A percentile compares a stretch with the other conserved stretches of the same genome.
Evolutionary conservation across 2,888 invertebrate species (phyloP).

Genomic region (Aleiodes testaceus): DNA sequence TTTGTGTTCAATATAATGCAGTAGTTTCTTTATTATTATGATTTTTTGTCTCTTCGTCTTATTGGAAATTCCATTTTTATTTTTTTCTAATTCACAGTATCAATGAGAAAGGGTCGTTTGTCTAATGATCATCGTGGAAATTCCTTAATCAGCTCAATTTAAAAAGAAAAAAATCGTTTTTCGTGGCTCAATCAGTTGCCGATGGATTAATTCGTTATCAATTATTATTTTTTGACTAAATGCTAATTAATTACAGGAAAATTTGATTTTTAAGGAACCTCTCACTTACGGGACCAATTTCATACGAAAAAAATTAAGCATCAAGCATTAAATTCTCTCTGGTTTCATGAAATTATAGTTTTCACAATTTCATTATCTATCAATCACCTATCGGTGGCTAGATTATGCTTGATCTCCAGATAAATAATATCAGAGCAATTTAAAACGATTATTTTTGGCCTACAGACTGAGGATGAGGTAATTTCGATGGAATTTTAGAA

Average conservation of each 20-base stretch:
- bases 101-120: slow-evolving; percentile 10
- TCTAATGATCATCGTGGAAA: slow-evolving; percentile 25
- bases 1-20: slow-evolving; percentile 20
- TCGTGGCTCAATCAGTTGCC: slow-evolving; percentile 31
- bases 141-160: slow-evolving; percentile 26
- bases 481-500: slow-evolving; percentile 17
- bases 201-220: slow-evolving; percentile 4
- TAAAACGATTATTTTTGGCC: slow-evolving; percentile 33
- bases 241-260: background rate
- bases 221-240: background rate
- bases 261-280: background rate
- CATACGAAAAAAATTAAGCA: slow-evolving; percentile 20
- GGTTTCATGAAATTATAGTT: background rate
- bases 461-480: slow-evolving; percentile 20
- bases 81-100: background rate
- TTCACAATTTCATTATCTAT: slow-evolving; percentile 24
- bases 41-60: background rate
- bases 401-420: slow-evolving; percentile 55
- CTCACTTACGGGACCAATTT: slow-evolving; percentile 41
- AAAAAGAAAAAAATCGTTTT: slow-evolving; percentile 18
- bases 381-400: slow-evolving; percentile 41
- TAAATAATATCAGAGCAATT: slow-evolving; percentile 35
- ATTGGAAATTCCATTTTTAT: background rate
- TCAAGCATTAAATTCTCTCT: background rate
- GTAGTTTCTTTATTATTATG: background rate